Conservation (phyloP, 2,113 vertebrate genomes). For the Calypte anna region DNA sequence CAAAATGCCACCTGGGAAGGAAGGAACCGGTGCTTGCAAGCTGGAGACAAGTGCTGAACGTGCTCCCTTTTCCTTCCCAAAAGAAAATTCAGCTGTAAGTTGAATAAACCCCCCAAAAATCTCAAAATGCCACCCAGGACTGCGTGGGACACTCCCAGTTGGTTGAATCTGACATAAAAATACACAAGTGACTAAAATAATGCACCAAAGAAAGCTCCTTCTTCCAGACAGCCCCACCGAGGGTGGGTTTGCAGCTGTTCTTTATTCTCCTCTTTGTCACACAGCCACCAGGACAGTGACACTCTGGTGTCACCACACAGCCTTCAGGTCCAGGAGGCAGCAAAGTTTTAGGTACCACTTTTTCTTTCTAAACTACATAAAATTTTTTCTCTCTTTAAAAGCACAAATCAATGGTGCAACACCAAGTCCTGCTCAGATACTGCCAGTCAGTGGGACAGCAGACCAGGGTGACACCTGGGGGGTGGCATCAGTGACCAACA, state of each 20-base stretch:
- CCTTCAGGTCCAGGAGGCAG: background rate
- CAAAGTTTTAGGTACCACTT: background rate
- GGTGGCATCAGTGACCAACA: background rate
- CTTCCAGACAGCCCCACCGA: fast-evolving
- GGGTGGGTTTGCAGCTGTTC: background rate
- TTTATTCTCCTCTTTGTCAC: background rate
- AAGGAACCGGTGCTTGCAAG: background rate
- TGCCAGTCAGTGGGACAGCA: background rate
- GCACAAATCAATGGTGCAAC: background rate
- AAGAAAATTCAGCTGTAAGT: background rate
- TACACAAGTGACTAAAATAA: fast-evolving
- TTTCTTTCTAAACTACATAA: background rate
- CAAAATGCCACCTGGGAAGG: background rate
- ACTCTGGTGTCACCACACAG: background rate
- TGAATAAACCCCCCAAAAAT: background rate
- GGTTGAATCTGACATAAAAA: background rate
- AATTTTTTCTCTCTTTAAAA: background rate
- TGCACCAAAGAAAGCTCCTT: too few species aligned
- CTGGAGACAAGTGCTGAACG: fast-evolving
- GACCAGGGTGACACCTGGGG: background rate
- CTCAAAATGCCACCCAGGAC: background rate
- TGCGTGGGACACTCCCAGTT: fast-evolving
- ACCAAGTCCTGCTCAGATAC: fast-evolving
- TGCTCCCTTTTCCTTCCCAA: fast-evolving
- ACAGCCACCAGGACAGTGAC: background rate